Base-by-base conservation (phyloP, 2,888 invertebrate genomes). In the Eretmocerus hayati region DNA sequence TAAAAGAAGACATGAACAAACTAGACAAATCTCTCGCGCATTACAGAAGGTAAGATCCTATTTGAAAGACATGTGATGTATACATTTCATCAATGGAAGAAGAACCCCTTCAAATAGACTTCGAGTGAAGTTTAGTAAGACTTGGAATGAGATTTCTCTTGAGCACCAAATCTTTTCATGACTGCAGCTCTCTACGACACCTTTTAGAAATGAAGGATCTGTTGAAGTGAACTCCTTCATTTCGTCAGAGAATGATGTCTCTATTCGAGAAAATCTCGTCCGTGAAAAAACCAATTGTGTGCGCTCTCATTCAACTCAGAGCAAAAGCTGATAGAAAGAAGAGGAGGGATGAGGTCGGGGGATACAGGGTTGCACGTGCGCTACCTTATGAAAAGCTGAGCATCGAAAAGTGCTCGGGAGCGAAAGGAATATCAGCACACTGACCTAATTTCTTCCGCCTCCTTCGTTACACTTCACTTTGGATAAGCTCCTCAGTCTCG, bases 1-100 rank as follows among this genome's bases (percentile, higher is more conserved):
- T 89, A 42, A 81, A 84, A 9, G 87, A 89, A 57, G 78, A 77
- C 30, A 74, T 80, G 39, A 74, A 75, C 2, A 77, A 77, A 37
- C 41, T 83, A 20, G 75, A 78, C 0, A 68, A 71, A 46, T 80
- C 83, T 0, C 77, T 69, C 51, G 65, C 59, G 1, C 78, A 80
- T 60, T 71, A 64, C 38, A 63, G 63, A 37, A 78, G 80, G 83
- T 83, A 68, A 63, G 58, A 57, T 30, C n/a, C n/a, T n/a, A n/a
- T n/a, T n/a, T n/a, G n/a, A n/a, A n/a, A n/a, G n/a, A n/a, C n/a
- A n/a, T n/a, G n/a, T n/a, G n/a, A n/a, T n/a, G n/a, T n/a, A n/a
- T n/a, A n/a, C n/a, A n/a, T n/a, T n/a, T n/a, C n/a, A n/a, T n/a
- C n/a, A n/a, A n/a, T n/a, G n/a, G n/a, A n/a, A n/a, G n/a, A n/a